These are phyloP conservation scores for Drosophila pseudotakahashii DNA, from an alignment of 2,888 invertebrate species.

Conservation along the genomic window DNA sequence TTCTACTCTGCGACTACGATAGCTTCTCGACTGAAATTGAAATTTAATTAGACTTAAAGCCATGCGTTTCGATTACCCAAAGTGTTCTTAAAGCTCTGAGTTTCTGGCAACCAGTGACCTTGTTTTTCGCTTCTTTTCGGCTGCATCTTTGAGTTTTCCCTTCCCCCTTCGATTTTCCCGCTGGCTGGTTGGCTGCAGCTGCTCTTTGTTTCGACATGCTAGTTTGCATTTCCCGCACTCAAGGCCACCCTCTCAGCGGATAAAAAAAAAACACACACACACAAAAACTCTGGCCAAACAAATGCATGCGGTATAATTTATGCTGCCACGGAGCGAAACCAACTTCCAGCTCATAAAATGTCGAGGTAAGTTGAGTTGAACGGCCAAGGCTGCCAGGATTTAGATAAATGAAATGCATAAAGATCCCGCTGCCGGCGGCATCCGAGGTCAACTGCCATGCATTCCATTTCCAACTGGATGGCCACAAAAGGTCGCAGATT, in stretches of 20 bases:
- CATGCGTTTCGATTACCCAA: slow-evolving; percentile 36
- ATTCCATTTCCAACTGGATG: slow-evolving; percentile 15
- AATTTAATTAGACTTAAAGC: slow-evolving; percentile 65
- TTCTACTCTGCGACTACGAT: slow-evolving; percentile 17
- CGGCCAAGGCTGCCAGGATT: slow-evolving; percentile 38
- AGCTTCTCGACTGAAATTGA: slow-evolving; percentile 44
- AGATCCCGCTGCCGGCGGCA: slow-evolving; percentile 19
- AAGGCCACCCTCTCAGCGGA: slow-evolving; percentile 33
- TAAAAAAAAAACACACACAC: background rate
- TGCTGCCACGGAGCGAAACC: slow-evolving; percentile 47
- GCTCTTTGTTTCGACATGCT: slow-evolving; percentile 44
- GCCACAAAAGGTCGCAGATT: slow-evolving; percentile 3
- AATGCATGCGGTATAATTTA: slow-evolving; percentile 59
- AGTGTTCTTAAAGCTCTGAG: slow-evolving; percentile 9
- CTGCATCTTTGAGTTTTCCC: slow-evolving; percentile 51
- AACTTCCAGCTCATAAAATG: slow-evolving; percentile 52
- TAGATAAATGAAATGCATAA: slow-evolving; percentile 35
- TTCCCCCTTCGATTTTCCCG: slow-evolving; percentile 27
- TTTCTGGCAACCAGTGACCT: slow-evolving; percentile 21
- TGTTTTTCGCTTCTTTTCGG: slow-evolving; percentile 3
- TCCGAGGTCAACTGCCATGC: slow-evolving; percentile 16
- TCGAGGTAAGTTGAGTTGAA: slow-evolving; percentile 43
- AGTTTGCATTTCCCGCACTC: slow-evolving; percentile 53
- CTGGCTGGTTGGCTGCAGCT: slow-evolving; percentile 28
- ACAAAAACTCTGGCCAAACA: slow-evolving; percentile 33